A percentile compares a stretch with the other conserved stretches of the same genome.
phyloP scores from a whole-genome alignment of 2,113 vertebrate species.

The Pygathrix nemaeus region DNA sequence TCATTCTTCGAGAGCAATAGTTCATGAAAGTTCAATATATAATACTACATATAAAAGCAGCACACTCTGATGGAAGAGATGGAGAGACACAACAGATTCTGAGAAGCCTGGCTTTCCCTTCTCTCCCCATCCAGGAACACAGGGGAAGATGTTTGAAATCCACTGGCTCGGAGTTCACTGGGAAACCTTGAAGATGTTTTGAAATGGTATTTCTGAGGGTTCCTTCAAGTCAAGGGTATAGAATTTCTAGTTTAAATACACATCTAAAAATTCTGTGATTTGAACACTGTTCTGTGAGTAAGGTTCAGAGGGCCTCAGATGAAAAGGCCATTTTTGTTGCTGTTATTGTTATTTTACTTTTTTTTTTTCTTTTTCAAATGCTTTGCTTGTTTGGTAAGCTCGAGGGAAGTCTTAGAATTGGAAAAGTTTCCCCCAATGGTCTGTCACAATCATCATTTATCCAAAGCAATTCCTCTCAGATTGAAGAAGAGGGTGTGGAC shows the following conservation, averaged over 20 bases:
- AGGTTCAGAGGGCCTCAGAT: neutral
- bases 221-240: neutral
- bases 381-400: conserved; percentile 24
- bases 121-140: neutral
- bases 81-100: neutral
- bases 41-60: neutral
- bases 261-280: conserved; percentile 14
- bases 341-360: neutral
- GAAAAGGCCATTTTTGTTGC: neutral
- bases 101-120: neutral
- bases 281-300: neutral
- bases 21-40: neutral
- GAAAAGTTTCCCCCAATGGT: neutral
- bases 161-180: neutral
- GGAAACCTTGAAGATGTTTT: conserved; percentile 43
- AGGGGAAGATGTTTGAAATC: neutral
- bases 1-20: conserved; percentile 4
- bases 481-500: neutral
- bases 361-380: neutral
- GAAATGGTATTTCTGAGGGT: neutral
- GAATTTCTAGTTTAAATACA: conserved; percentile 22
- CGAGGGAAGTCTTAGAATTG: neutral
- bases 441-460: neutral
- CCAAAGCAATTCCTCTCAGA: neutral
- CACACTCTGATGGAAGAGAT: neutral